phyloP scores from a whole-genome alignment of 2,888 invertebrate species.

The Trileptium ribeirensis region DNA sequence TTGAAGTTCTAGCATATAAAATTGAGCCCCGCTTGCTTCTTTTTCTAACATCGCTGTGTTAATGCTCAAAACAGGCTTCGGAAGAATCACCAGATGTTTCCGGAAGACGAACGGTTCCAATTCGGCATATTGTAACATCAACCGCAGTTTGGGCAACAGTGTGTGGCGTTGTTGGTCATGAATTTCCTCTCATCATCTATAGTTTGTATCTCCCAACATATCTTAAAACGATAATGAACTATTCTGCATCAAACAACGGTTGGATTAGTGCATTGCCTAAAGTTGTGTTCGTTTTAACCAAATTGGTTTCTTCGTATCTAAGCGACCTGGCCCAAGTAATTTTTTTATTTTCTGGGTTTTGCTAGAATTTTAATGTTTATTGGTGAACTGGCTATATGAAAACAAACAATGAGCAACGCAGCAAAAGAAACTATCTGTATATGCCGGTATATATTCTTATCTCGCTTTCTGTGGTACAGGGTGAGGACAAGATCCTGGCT shows the following conservation, averaged over 20 bases:
- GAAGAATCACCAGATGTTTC: not conserved
- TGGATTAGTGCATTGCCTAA: conserved; percentile 6
- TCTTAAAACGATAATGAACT: conserved; percentile 38
- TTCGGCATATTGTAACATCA: conserved; percentile 27
- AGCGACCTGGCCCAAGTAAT: not conserved
- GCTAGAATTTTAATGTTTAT: too few species aligned
- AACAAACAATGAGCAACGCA: too few species aligned
- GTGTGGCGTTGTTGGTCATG: conserved; percentile 25
- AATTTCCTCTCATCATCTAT: conserved; percentile 39
- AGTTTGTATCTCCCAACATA: conserved; percentile 42
- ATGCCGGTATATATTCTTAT: too few species aligned
- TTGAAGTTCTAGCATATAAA: too few species aligned
- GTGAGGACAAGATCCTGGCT: too few species aligned
- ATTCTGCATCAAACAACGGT: conserved; percentile 25
- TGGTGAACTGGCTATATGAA: too few species aligned
- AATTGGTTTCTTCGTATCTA: not conserved
- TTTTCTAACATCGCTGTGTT: too few species aligned
- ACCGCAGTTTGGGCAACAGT: conserved; percentile 23
- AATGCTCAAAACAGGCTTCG: too few species aligned
- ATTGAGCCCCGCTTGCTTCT: too few species aligned
- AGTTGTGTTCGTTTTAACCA: not conserved
- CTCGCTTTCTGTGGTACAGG: too few species aligned
- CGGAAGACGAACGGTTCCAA: conserved; percentile 26
- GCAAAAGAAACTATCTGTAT: too few species aligned
- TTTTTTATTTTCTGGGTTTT: too few species aligned